Conservation (phyloP, 1,140 invertebrate species). For the Dendroctonus valens region DNA sequence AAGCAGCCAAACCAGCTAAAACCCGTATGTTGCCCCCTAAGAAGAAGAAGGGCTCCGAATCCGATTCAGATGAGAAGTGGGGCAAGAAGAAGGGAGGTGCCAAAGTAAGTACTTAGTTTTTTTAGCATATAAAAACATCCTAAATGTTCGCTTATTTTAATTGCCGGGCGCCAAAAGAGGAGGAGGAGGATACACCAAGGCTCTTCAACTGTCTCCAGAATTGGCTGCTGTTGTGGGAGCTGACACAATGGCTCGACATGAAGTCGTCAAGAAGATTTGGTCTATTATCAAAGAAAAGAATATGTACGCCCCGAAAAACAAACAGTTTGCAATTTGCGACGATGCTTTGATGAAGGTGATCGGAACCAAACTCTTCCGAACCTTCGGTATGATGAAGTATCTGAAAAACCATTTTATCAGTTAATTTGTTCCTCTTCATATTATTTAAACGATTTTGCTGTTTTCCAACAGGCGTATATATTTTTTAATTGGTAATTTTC, state of each 20-base stretch:
- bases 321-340: constrained; percentile 91
- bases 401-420: constrained; percentile 86
- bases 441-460: too few species aligned
- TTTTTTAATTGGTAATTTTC: too few species aligned
- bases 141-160: too few species aligned
- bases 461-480: too few species aligned
- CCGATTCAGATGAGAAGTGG: constrained; percentile 77
- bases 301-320: constrained; percentile 90
- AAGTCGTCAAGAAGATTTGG: constrained; percentile 93
- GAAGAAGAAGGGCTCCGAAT: constrained; percentile 73
- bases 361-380: constrained; percentile 85
- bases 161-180: constrained; percentile 49
- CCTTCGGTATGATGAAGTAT: constrained; percentile 95
- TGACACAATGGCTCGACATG: constrained; percentile 82
- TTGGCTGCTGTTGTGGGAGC: constrained; percentile 82
- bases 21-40: constrained; percentile 53
- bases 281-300: constrained; percentile 89
- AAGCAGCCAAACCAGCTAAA: constrained; percentile 54
- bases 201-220: constrained; percentile 81
- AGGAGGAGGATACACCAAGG: constrained; percentile 75
- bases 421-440: constrained; percentile 49
- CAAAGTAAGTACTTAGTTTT: constrained; percentile 28
- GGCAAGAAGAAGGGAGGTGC: constrained; percentile 61
- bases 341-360: constrained; percentile 87
- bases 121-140: too few species aligned